Conservation (phyloP, 2,888 invertebrate genomes). For the Rugalucina vietnamica region DNA sequence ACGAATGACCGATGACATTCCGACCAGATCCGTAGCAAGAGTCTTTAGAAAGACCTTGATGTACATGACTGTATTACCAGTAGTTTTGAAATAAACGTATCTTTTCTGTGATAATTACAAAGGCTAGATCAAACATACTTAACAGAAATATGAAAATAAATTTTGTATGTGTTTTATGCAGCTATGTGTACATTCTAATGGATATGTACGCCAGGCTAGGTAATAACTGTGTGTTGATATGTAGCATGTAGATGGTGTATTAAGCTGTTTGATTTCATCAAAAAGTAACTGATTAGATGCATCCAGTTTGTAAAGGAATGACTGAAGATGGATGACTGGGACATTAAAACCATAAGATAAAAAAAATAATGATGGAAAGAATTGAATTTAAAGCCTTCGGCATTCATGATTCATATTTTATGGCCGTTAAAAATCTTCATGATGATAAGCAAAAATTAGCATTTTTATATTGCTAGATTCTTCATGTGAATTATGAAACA, state of each 20-base stretch:
- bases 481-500: too few relatives aligned
- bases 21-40: not conserved
- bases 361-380: not conserved
- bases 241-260: not conserved
- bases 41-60: not conserved
- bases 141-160: not conserved
- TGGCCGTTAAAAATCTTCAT: not conserved
- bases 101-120: not conserved
- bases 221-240: not conserved
- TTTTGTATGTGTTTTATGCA: not conserved
- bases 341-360: not conserved
- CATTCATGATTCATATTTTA: not conserved
- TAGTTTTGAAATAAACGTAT: not conserved
- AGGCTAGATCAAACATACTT: not conserved
- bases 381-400: not conserved
- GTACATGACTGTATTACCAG: not conserved
- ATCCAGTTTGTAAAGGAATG: not conserved
- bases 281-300: not conserved
- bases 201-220: constrained; percentile 1
- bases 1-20: not conserved
- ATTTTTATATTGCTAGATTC: too few relatives aligned
- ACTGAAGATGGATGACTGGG: not conserved
- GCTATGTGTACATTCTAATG: not conserved
- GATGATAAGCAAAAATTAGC: not conserved
- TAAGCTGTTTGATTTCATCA: not conserved